phyloP scores from a whole-genome alignment of 2,888 invertebrate genomes.

The Brassicogethes aeneus region DNA sequence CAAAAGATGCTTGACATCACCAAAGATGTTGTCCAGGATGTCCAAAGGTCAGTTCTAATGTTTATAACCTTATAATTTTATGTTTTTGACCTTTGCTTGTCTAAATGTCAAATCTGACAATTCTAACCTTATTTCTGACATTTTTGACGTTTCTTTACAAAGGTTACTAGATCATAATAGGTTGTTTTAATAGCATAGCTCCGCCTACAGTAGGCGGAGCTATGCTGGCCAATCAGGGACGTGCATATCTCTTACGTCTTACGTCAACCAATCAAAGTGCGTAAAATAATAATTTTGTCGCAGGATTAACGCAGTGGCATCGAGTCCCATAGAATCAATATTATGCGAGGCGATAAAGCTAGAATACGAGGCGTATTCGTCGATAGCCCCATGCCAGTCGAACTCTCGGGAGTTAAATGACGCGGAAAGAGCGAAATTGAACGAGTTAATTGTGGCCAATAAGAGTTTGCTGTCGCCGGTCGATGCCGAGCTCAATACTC shows the following conservation, averaged over 20 bases:
- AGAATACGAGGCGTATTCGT: slow-evolving; percentile 67
- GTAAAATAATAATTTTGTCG: neutral
- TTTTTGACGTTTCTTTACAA: too few relatives aligned
- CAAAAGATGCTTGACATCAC: slow-evolving; percentile 40
- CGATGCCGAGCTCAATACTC: slow-evolving; percentile 67
- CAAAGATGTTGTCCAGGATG: slow-evolving; percentile 56
- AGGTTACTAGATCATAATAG: too few relatives aligned
- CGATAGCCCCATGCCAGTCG: slow-evolving; percentile 46
- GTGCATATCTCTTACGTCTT: too few relatives aligned
- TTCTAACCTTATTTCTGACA: too few relatives aligned
- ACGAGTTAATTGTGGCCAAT: slow-evolving; percentile 77
- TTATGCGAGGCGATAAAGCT: slow-evolving; percentile 77
- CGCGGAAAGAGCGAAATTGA: slow-evolving; percentile 75
- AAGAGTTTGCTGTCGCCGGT: slow-evolving; percentile 77
- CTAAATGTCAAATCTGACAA: too few relatives aligned
- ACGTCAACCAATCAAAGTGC: too few relatives aligned
- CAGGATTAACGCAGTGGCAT: slow-evolving; percentile 46
- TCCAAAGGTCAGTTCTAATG: slow-evolving; percentile 50
- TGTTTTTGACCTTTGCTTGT: too few relatives aligned
- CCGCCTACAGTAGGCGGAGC: too few relatives aligned
- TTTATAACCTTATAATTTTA: too few relatives aligned
- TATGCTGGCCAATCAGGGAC: too few relatives aligned
- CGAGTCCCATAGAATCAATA: slow-evolving; percentile 74
- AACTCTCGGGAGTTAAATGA: slow-evolving; percentile 63
- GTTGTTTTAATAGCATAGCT: too few relatives aligned